phyloP scores from a whole-genome alignment of 1,140 invertebrate species.

The Leptonema lineaticorne region DNA sequence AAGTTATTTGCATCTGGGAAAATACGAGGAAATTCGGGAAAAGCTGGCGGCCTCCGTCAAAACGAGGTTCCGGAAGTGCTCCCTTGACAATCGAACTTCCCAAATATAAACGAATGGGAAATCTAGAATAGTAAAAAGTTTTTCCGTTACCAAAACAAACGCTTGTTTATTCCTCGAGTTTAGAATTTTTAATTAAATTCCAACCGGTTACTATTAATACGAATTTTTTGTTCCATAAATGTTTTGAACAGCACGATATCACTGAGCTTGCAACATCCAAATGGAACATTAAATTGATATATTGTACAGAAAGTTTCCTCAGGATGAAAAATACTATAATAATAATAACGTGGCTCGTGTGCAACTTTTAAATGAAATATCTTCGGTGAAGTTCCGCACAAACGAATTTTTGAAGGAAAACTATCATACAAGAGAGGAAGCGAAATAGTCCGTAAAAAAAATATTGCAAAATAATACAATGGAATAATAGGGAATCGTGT shows the following conservation, averaged over 20 bases:
- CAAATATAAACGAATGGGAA: background rate
- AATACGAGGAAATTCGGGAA: background rate
- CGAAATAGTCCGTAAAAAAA: background rate
- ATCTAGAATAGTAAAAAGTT: constrained; percentile 11
- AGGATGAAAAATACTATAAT: too few species aligned
- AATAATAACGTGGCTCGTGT: too few species aligned
- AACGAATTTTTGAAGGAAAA: background rate
- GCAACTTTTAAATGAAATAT: constrained; percentile 35
- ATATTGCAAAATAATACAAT: background rate
- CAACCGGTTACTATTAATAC: too few species aligned
- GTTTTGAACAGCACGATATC: constrained; percentile 13
- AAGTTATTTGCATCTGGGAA: background rate
- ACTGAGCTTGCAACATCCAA: constrained; percentile 30
- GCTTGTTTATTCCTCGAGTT: background rate
- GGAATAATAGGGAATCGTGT: background rate
- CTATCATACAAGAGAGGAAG: background rate
- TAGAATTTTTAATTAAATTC: background rate
- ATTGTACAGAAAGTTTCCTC: constrained; percentile 35
- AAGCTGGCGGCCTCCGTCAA: background rate
- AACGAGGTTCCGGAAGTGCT: background rate
- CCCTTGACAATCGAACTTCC: background rate
- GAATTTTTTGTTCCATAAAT: too few species aligned
- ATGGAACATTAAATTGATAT: constrained; percentile 41
- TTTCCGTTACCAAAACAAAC: background rate
- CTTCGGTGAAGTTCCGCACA: constrained; percentile 13